Evolutionary conservation across 1,140 invertebrate species (phyloP).

Genomic region (Chironomus tepperi): DNA sequence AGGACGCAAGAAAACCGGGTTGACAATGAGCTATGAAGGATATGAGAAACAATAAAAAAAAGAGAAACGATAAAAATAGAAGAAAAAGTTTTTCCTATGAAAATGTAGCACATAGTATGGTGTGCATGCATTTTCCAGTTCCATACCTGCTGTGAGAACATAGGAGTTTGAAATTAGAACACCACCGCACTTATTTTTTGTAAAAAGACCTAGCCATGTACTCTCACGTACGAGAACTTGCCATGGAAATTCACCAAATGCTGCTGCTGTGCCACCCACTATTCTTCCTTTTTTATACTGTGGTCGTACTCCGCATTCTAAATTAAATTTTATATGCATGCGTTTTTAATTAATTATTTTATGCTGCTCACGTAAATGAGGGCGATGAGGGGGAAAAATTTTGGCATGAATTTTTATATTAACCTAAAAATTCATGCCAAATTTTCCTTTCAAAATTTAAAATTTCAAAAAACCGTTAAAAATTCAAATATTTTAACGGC

Average conservation of each 20-base stretch:
- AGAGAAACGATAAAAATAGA: neutral
- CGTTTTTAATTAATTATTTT: neutral
- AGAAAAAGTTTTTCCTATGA: neutral
- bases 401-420: too few species aligned
- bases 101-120: neutral
- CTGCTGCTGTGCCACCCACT: conserved; percentile 78
- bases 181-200: conserved; percentile 94
- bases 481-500: too few species aligned
- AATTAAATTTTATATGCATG: conserved; percentile 29
- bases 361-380: neutral
- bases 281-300: conserved; percentile 72
- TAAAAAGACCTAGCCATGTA: conserved; percentile 86
- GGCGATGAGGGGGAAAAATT: neutral
- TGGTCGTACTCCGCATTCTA: conserved; percentile 81
- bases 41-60: neutral
- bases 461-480: conserved; percentile 2
- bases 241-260: conserved; percentile 88
- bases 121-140: neutral
- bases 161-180: conserved; percentile 78
- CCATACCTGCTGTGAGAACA: conserved; percentile 65
- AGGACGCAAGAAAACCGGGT: conserved; percentile 80
- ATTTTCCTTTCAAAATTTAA: neutral
- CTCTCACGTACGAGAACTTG: conserved; percentile 85
- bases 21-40: conserved; percentile 70
- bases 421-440: too few species aligned